Evolutionary conservation across 1,140 invertebrate species (phyloP), one percentile per base, ranked within the genome.

Genomic region (Cydia fagiglandana): DNA sequence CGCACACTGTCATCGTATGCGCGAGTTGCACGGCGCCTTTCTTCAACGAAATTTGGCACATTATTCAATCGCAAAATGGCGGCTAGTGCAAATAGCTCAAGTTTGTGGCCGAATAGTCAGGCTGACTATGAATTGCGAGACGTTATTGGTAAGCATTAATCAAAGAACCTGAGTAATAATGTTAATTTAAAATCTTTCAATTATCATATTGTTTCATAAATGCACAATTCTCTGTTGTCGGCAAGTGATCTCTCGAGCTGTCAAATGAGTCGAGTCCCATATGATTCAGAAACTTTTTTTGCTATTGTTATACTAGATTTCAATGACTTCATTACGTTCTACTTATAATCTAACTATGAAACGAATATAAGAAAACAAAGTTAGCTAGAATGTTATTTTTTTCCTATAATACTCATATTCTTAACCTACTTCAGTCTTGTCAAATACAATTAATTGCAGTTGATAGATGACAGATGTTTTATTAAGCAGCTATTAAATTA

Each of bases 81-180:
- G 89, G 94, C 95, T 81, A 93, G 93, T 86, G 94, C 94, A 86
- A 94, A 94, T 86, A 93, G 93, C 87, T 93, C 94, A 86, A 93
- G 94, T 83, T 95, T 95, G 79, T 99, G 98, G 98, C 96, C 98
- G 75, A 99, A 98, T 93, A 96, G 95, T 82, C 97, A 97, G 92
- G 97, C 99, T 86, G 97, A 98, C 88, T 99, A 99, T 93, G 98
- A 98, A 93, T 94, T 99, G 76, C 96, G 96, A 84, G 98, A 99
- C 94, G 96, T 99, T 84, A 99, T 99, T 85, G 98, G 98, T 97
- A 94, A 95, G 94, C 89, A 53, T 70, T 47, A 28, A 15, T 53
- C 17, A 28, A 56, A 74, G 20, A 64, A 20, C 66, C 24, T 77
- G 28, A 9, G 5, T 38, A 13, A 30, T 15, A 28, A 30, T 17